These are phyloP conservation scores for Hydractinia echinata DNA, from an alignment of 30 jellyfish, hydroid and myxozoan species.

Conservation along the genomic window DNA sequence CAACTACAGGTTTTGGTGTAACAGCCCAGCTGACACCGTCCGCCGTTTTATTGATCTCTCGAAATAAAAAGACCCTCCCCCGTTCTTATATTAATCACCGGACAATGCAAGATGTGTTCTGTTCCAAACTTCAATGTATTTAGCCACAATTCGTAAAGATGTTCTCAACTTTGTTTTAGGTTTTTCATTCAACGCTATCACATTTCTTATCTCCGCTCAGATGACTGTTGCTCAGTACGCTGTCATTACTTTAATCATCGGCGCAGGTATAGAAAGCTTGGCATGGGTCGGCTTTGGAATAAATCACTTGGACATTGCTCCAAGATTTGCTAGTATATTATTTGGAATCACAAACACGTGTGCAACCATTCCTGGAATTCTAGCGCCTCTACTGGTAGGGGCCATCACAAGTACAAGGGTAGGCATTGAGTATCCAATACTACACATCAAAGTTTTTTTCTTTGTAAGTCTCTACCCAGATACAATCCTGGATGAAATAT, in stretches of 20 bases:
- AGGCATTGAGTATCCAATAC: neutral
- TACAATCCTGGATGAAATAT: neutral
- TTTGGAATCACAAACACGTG: slow-evolving; percentile 89
- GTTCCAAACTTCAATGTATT: neutral
- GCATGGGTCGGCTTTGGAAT: slow-evolving; percentile 99
- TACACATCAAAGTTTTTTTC: neutral
- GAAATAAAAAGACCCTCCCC: too few relatives aligned
- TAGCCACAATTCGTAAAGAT: neutral
- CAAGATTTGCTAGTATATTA: slow-evolving; percentile 84
- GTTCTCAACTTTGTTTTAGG: slow-evolving; percentile 29
- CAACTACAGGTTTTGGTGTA: too few relatives aligned
- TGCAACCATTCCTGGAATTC: slow-evolving; percentile 86
- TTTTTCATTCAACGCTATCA: slow-evolving; percentile 56
- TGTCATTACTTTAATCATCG: slow-evolving; percentile 54
- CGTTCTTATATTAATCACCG: too few relatives aligned
- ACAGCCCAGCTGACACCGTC: too few relatives aligned
- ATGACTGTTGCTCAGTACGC: slow-evolving; percentile 45
- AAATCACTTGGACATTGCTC: slow-evolving; percentile 90
- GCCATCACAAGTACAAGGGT: slow-evolving; percentile 57
- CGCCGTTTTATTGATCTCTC: too few relatives aligned
- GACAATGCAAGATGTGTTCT: too few relatives aligned
- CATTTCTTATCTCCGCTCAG: slow-evolving; percentile 51
- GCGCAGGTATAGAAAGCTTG: slow-evolving; percentile 82
- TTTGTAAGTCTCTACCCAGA: neutral
- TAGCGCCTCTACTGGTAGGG: slow-evolving; percentile 82